A percentile compares a stretch with the other conserved stretches of the same genome.
Conservation (phyloP, 2,888 invertebrate genomes). For the Polydrusus cervinus region DNA sequence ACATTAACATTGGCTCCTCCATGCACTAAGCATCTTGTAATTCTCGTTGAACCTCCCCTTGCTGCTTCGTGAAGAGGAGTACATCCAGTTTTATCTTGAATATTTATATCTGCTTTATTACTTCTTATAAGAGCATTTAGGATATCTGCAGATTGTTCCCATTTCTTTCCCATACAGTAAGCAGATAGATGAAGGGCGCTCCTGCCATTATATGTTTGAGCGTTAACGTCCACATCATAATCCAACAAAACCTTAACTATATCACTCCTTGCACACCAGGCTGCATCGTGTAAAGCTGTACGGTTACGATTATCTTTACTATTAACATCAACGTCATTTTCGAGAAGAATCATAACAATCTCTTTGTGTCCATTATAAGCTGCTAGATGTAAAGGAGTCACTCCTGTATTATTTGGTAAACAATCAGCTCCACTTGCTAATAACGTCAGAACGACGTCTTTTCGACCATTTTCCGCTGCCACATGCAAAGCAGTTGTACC, state of each 20-base stretch:
- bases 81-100: slow-evolving; percentile 60
- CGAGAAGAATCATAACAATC: slow-evolving; percentile 21
- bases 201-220: neutral
- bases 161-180: no score
- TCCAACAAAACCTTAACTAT: slow-evolving; percentile 33
- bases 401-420: neutral
- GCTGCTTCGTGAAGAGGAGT: neutral
- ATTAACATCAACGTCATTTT: slow-evolving; percentile 25
- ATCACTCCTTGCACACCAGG: slow-evolving; percentile 37
- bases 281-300: slow-evolving; percentile 54
- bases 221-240: slow-evolving; percentile 46
- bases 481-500: slow-evolving; percentile 4
- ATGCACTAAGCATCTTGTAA: neutral
- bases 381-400: neutral
- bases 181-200: neutral
- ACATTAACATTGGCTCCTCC: neutral
- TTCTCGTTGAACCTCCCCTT: no score
- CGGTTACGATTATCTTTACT: slow-evolving; percentile 1
- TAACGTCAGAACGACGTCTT: slow-evolving; percentile 18
- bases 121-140: neutral
- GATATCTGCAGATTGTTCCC: neutral
- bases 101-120: slow-evolving; percentile 53
- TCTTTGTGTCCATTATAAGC: slow-evolving; percentile 25
- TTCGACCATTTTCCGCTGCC: slow-evolving; percentile 24
- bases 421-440: slow-evolving; percentile 21